Percentiles rank a stretch among this genome's conserved stretches.
These are phyloP conservation scores for Coregonus suidteri DNA, from an alignment of 2,797 vertebrate species.

Conservation along the genomic window DNA sequence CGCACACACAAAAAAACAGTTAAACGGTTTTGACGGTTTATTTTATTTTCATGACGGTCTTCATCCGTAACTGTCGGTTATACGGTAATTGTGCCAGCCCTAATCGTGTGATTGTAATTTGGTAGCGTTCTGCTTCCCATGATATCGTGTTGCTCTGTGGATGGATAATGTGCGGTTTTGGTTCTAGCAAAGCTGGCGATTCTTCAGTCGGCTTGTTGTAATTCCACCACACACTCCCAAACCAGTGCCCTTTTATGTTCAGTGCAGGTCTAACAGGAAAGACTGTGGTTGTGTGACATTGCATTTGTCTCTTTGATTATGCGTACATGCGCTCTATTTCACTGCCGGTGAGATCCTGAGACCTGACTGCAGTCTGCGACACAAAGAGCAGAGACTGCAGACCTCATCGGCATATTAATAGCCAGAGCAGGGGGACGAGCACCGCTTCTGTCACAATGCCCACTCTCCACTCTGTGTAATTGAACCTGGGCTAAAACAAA, in stretches of 20 bases:
- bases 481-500: conserved; percentile 6
- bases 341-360: not conserved
- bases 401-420: conserved; percentile 47
- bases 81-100: too few species aligned
- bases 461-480: not conserved
- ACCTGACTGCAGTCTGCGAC: conserved; percentile 36
- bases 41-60: too few species aligned
- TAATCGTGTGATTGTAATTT: too few species aligned
- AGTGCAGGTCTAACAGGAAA: not conserved
- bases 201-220: not conserved
- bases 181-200: not conserved
- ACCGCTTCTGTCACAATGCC: conserved; percentile 17
- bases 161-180: not conserved
- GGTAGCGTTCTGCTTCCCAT: not conserved
- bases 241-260: not conserved
- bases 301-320: conserved; percentile 19
- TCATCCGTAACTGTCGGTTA: too few species aligned
- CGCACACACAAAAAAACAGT: too few species aligned
- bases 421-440: conserved; percentile 28
- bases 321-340: conserved; percentile 22
- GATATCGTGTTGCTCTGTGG: not conserved
- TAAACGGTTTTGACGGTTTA: too few species aligned
- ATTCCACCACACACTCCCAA: not conserved
- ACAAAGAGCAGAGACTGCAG: conserved; percentile 35
- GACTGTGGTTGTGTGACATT: not conserved